Evolutionary conservation across 2,888 invertebrate species (phyloP).

Genomic region (Sympetrum striolatum): DNA sequence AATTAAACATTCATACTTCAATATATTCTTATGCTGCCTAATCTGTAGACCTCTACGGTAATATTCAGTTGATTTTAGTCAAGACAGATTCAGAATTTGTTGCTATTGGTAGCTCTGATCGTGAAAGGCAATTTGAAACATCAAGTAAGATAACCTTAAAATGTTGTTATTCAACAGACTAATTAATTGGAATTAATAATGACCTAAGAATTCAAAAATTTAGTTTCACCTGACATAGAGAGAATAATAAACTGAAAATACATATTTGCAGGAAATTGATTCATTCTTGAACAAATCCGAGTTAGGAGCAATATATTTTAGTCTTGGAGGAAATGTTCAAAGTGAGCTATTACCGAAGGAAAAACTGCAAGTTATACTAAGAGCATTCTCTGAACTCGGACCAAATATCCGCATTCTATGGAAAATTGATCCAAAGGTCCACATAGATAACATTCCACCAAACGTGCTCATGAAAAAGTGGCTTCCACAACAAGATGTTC

Average conservation of each 20-base stretch:
- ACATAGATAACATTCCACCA: neutral
- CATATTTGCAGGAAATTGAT: neutral
- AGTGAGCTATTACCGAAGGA: neutral
- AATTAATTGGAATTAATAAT: too few species aligned
- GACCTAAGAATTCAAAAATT: too few species aligned
- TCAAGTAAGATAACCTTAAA: too few species aligned
- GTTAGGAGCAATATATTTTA: neutral
- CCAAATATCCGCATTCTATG: neutral
- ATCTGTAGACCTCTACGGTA: too few species aligned
- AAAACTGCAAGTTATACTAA: neutral
- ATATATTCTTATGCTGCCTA: too few species aligned
- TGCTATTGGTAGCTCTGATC: too few species aligned
- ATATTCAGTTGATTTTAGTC: too few species aligned
- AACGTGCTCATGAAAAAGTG: neutral
- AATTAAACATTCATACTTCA: too few species aligned
- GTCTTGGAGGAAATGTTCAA: neutral
- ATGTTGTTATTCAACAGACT: too few species aligned
- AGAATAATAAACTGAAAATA: too few species aligned
- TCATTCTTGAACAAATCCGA: neutral
- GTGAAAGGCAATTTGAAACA: neutral
- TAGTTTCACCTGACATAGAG: too few species aligned
- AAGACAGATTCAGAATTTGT: too few species aligned
- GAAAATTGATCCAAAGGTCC: neutral
- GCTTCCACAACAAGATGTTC: constrained; percentile 4
- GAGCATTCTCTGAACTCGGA: neutral